These are phyloP conservation scores for Chymomyza caudatula DNA, from an alignment of 2,888 invertebrate species.

Conservation along the genomic window DNA sequence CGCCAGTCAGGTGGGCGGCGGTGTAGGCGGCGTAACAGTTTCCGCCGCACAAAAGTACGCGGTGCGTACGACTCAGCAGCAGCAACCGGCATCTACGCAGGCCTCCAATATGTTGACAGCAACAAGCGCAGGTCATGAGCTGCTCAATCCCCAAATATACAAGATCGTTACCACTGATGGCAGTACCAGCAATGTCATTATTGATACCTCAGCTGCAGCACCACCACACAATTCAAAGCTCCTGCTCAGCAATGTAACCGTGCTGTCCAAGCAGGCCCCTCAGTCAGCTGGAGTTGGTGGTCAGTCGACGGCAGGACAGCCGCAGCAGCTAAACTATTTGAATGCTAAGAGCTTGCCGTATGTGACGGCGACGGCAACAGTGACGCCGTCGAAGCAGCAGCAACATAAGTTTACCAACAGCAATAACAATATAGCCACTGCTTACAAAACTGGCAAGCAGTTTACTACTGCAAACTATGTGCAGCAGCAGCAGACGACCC, in stretches of 20 bases:
- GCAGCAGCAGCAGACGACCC: slow-evolving; percentile 33
- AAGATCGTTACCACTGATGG: slow-evolving; percentile 77
- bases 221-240: slow-evolving; percentile 73
- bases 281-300: slow-evolving; percentile 13
- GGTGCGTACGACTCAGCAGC: slow-evolving; percentile 55
- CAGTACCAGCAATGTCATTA: slow-evolving; percentile 76
- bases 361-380: slow-evolving; percentile 68
- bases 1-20: slow-evolving; percentile 36
- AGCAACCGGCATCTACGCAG: slow-evolving; percentile 19
- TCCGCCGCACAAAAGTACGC: slow-evolving; percentile 48
- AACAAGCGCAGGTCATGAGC: slow-evolving; percentile 62
- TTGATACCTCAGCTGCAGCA: slow-evolving; percentile 67
- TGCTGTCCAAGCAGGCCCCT: slow-evolving; percentile 72
- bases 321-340: slow-evolving; percentile 51
- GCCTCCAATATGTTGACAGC: slow-evolving; percentile 8
- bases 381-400: slow-evolving; percentile 7
- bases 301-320: slow-evolving; percentile 34
- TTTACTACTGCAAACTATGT: slow-evolving; percentile 7
- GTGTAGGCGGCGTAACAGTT: slow-evolving; percentile 11
- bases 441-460: slow-evolving; percentile 31
- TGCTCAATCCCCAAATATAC: slow-evolving; percentile 77
- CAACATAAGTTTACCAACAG: slow-evolving; percentile 40
- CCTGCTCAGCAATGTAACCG: slow-evolving; percentile 76
- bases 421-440: neutral
- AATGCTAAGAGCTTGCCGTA: slow-evolving; percentile 63